Conservation (phyloP, 1,140 invertebrate genomes). For the Drosophila teissieri region DNA sequence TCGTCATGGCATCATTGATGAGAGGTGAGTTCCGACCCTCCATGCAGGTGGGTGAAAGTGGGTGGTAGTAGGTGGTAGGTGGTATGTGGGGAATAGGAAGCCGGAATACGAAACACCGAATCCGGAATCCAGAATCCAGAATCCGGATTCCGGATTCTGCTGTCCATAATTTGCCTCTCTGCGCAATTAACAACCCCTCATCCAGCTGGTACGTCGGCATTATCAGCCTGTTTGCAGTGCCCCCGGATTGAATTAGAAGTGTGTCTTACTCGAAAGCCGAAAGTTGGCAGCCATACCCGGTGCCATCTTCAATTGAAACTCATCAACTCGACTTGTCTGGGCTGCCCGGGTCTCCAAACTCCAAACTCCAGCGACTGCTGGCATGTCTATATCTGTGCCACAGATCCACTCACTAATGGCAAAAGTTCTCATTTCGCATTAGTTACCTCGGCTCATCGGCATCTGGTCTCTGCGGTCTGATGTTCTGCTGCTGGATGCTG, state of each 20-base stretch:
- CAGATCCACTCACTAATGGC: constrained; percentile 63
- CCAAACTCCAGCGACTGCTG: not conserved
- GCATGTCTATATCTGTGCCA: constrained; percentile 34
- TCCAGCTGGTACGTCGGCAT: constrained; percentile 7
- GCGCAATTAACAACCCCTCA: constrained; percentile 17
- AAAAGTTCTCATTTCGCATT: constrained; percentile 77
- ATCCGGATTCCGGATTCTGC: not conserved
- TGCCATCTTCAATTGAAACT: constrained; percentile 31
- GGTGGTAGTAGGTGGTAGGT: not conserved
- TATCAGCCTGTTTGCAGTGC: constrained; percentile 6
- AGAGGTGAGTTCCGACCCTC: constrained; percentile 79
- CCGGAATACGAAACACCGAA: no score
- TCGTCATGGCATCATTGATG: constrained; percentile 87
- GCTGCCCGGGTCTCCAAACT: not conserved
- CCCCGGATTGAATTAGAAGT: constrained; percentile 4
- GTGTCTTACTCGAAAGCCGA: not conserved
- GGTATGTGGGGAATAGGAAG: not conserved
- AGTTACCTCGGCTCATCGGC: constrained; percentile 59
- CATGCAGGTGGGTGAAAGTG: no score
- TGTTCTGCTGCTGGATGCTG: constrained; percentile 3
- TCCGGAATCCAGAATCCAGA: no score
- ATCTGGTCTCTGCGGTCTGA: constrained; percentile 38
- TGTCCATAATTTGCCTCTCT: constrained; percentile 2
- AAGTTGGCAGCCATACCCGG: not conserved
- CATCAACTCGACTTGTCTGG: constrained; percentile 14